These are phyloP conservation scores for Diphyllodes magnificus DNA, from an alignment of 2,113 vertebrate genomes.

Conservation along the genomic window DNA sequence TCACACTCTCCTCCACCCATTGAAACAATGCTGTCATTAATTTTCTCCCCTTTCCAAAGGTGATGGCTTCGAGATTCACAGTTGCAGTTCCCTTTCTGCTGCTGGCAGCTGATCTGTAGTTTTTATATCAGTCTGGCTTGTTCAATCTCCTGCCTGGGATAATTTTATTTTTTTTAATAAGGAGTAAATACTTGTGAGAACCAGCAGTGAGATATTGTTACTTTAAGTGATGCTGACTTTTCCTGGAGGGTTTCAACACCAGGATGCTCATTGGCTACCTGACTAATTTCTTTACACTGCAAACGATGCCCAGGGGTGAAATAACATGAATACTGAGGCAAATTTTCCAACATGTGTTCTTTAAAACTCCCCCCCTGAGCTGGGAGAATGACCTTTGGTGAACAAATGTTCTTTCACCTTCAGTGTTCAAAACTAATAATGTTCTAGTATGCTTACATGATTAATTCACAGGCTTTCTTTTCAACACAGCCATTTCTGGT, in stretches of 20 bases:
- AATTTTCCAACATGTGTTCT: constrained; percentile 58
- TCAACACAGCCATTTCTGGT: constrained; percentile 21
- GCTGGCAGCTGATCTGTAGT: background rate
- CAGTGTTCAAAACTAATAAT: constrained; percentile 62
- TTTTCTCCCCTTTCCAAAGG: background rate
- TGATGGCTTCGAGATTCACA: background rate
- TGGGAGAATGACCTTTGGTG: constrained; percentile 54
- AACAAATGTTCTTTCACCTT: constrained; percentile 73
- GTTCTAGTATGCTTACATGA: constrained; percentile 32
- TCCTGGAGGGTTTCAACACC: constrained; percentile 46
- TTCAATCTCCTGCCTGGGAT: background rate
- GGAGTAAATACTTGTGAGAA: constrained; percentile 1
- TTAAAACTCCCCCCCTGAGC: constrained; percentile 4
- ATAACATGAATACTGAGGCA: constrained; percentile 43
- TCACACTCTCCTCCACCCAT: background rate
- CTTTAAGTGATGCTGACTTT: constrained; percentile 47
- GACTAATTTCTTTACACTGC: constrained; percentile 48
- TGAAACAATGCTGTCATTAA: background rate
- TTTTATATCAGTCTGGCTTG: background rate
- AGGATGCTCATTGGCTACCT: constrained; percentile 52
- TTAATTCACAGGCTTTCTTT: constrained; percentile 46
- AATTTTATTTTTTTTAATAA: background rate
- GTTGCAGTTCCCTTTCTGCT: background rate
- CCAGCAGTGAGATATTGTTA: background rate
- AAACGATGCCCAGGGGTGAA: constrained; percentile 54